Percentiles rank a stretch among this genome's conserved stretches.
Conservation (phyloP, 2,113 vertebrate genomes). For the Entomyzon cyanotis region DNA sequence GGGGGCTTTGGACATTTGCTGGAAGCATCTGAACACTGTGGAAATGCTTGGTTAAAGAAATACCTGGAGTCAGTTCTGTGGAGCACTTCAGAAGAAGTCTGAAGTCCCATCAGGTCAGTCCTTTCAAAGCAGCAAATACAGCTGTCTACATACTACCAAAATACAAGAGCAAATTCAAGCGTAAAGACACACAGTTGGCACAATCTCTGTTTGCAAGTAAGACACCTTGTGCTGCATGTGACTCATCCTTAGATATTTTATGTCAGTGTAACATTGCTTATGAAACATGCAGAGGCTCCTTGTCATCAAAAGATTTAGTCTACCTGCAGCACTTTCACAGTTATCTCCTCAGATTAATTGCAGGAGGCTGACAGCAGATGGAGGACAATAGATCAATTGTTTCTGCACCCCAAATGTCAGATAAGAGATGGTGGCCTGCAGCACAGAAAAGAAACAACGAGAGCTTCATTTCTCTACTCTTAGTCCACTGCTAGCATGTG, state of each 20-base stretch:
- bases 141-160: not conserved
- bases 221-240: not conserved
- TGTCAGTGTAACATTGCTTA: not conserved
- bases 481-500: not conserved
- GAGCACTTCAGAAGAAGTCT: not conserved
- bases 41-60: not conserved
- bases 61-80: not conserved
- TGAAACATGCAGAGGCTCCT: not conserved
- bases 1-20: not conserved
- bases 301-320: not conserved
- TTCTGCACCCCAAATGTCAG: not conserved
- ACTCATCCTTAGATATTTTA: not conserved
- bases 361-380: not conserved
- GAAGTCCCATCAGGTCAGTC: not conserved
- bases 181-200: not conserved
- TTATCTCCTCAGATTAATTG: not conserved
- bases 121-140: not conserved
- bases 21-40: not conserved
- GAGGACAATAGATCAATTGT: not conserved
- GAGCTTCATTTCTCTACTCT: not conserved
- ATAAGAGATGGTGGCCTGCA: not conserved
- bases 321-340: not conserved
- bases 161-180: not conserved
- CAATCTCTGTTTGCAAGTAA: not conserved
- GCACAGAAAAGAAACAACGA: accelerated